Evolutionary conservation across 1,140 invertebrate genomes (phyloP).

Genomic region (Aleiodes sp.): DNA sequence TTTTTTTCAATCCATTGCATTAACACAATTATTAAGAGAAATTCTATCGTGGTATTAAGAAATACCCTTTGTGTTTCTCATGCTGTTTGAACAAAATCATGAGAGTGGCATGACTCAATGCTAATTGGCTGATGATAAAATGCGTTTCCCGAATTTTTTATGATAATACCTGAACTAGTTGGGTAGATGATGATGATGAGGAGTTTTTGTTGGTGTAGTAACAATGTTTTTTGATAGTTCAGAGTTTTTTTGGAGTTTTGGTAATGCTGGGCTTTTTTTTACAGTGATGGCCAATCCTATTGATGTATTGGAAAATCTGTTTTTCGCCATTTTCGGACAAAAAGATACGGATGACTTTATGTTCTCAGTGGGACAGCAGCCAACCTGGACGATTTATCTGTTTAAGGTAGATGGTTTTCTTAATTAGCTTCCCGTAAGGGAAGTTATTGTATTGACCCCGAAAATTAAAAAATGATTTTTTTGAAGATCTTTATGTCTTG

Average conservation of each 20-base stretch:
- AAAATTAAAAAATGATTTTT: constrained; percentile 17
- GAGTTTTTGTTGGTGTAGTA: background rate
- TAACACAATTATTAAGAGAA: background rate
- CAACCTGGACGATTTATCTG: constrained; percentile 79
- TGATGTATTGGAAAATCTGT: constrained; percentile 94
- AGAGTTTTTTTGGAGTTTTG: constrained; percentile 40
- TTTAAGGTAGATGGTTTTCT: constrained; percentile 83
- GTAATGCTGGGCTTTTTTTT: constrained; percentile 66
- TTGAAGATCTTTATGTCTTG: background rate
- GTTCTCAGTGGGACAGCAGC: constrained; percentile 68
- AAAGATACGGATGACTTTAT: constrained; percentile 86
- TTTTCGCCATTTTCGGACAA: constrained; percentile 98
- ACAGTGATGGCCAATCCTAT: constrained; percentile 87
- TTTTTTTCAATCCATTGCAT: background rate
- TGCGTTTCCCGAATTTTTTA: background rate
- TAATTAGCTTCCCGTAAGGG: too few species aligned
- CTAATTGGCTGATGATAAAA: background rate
- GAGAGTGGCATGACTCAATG: background rate
- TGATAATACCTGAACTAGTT: background rate
- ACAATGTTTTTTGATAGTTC: background rate
- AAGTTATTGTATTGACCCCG: too few species aligned
- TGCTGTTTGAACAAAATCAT: background rate
- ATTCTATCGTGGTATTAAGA: constrained; percentile 20
- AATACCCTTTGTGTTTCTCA: constrained; percentile 15
- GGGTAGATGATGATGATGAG: background rate